Base-by-base conservation (phyloP, 2,888 invertebrate species). In the Eupithecia inturbata region DNA sequence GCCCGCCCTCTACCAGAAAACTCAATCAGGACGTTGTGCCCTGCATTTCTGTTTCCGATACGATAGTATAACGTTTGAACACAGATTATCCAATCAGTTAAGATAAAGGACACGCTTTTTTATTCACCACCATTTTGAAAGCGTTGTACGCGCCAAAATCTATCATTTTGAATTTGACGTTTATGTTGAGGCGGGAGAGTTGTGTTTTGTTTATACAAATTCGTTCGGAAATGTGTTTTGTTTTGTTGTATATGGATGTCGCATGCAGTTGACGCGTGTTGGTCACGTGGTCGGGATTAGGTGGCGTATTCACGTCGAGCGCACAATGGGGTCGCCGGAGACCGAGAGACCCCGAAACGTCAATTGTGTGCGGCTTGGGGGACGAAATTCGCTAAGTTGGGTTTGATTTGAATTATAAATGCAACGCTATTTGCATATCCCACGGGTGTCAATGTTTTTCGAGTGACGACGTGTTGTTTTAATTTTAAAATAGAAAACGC, bases 41-140 rank as follows among this genome's bases (percentile, higher is more conserved):
- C 91, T 90, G 90, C 87, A 90, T 91, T 93, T 93, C 93, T 92
- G 93, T 92, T 94, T 94, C 93, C 94, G 94, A 94, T 94, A 93
- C 92, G 90, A 87, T 89, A 90, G 89, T 91, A 91, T 92, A 91
- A 84, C 93, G 87, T 93, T 94, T 93, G 93, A 94, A 89, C 88
- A 93, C 91, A 94, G 94, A 94, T 94, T 94, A 94, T 93, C 94
- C 94, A 94, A 94, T 94, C 94, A 94, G 94, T 93, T 93, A 94
- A 93, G 94, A 94, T 94, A 94, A 93, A 92, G 90, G 91, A 91
- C 92, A 93, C 92, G 92, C 92, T 93, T 94, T 93, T 93, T 94
- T 89, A 84, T 76, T 78, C 64, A 19, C 10, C 74, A 75, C 79
- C 82, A 86, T 85, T 84, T 83, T 79, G 70, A 75, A 78, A 83